Base-by-base conservation (phyloP, 2,888 invertebrate species). In the Euspilapteryx auroguttella region DNA sequence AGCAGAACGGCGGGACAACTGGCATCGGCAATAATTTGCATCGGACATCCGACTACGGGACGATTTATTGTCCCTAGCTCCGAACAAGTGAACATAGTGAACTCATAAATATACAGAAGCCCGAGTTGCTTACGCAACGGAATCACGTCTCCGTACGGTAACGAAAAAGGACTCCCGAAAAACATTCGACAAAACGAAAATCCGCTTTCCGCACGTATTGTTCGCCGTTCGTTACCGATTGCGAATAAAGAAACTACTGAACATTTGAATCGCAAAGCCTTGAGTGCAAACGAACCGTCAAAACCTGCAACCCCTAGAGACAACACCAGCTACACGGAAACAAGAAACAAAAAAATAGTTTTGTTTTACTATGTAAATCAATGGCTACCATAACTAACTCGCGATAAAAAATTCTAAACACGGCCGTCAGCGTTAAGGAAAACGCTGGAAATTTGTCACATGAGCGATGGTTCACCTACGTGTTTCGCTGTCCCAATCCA, bases 371-470 rank as follows among this genome's bases (percentile, higher is more conserved):
- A 64, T 65, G 63, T 62, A 69, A 71, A 75, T 71, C 66, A 68
- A 68, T 68, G 32, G 59, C 50, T 53, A 55, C n/a, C 48, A 54
- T 55, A 48, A 45, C 47, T 42, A 41, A 53, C 49, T 49, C 48
- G 47, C 49, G 51, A 64, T 66, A 57, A 61, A 63, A 68, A 73
- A 75, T 75, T 73, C 75, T 62, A 68, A 69, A 68, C 75, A 73
- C 73, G 75, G 49, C 50, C 51, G 47, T 47, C 55, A 59, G 61
- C 68, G 73, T 69, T 69, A 71, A 71, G 66, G 73, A 69, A 73
- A 73, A 73, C 66, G 73, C 63, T 69, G n/a, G 66, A 73, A 75
- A 75, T 75, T 75, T 75, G 73, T 75, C 73, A 75, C 73, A 73
- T 75, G 73, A 75, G 73, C 71, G 73, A 75, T 75, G 73, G 75